Evolutionary conservation across 1,140 invertebrate genomes (phyloP).

Genomic region (Microplitis demolitor): DNA sequence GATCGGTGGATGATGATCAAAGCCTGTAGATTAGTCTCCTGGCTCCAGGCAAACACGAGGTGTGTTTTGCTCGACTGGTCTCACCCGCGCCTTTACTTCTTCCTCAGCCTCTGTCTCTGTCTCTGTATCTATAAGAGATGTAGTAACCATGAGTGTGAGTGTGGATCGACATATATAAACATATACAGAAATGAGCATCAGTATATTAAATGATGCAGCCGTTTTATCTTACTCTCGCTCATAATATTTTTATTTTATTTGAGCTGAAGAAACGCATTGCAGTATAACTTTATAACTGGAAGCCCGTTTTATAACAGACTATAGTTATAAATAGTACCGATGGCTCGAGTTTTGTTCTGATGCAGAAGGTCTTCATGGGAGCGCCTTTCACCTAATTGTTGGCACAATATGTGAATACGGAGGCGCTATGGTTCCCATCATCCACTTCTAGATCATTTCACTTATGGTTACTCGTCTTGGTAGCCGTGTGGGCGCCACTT

Average conservation of each 20-base stretch:
- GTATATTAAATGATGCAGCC: conserved; percentile 46
- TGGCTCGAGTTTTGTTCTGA: not conserved
- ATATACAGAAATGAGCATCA: conserved; percentile 13
- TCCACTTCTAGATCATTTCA: not conserved
- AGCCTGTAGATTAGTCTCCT: conserved; percentile 45
- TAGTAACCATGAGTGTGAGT: too few relatives aligned
- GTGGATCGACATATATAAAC: not conserved
- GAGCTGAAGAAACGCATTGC: too few relatives aligned
- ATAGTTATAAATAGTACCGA: conserved; percentile 19
- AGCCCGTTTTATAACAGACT: not conserved
- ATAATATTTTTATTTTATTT: not conserved
- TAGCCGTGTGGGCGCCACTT: too few relatives aligned
- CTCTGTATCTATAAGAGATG: not conserved
- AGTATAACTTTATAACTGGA: too few relatives aligned
- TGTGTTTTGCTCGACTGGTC: conserved; percentile 42
- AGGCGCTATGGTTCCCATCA: conserved; percentile 55
- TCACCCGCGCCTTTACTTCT: conserved; percentile 25
- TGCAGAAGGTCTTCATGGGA: conserved; percentile 36
- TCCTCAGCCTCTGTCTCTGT: not conserved
- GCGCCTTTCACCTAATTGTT: conserved; percentile 63
- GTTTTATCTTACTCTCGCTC: conserved; percentile 9
- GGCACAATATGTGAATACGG: conserved; percentile 60
- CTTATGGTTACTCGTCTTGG: too few relatives aligned
- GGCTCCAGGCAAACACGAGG: conserved; percentile 51
- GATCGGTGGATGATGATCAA: conserved; percentile 18